Conservation (phyloP, 1,140 invertebrate genomes). For the Carcinoscorpius rotundicauda region DNA sequence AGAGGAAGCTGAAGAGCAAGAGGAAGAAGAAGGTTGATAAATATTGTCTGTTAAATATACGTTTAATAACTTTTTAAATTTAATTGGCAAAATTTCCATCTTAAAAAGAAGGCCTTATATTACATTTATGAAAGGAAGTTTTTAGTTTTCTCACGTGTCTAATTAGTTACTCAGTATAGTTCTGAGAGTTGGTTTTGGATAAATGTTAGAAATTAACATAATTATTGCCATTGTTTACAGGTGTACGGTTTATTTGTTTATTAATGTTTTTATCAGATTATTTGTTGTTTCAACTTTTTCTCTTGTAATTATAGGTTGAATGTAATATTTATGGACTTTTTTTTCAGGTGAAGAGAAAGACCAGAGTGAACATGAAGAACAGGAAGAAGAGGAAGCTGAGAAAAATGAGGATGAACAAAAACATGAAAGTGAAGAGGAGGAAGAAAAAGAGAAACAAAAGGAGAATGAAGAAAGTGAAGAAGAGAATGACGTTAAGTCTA, state of each 20-base stretch:
- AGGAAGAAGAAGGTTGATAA: slow-evolving; percentile 29
- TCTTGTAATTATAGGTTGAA: neutral
- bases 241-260: no score
- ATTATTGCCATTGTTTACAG: no score
- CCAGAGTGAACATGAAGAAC: slow-evolving; percentile 14
- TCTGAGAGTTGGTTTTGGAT: no score
- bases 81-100: no score
- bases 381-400: slow-evolving; percentile 19
- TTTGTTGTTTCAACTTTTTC: no score
- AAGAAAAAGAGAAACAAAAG: slow-evolving; percentile 12
- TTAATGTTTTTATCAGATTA: no score
- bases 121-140: no score
- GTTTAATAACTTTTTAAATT: no score
- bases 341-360: slow-evolving; percentile 5
- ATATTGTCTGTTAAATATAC: slow-evolving; percentile 9
- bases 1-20: slow-evolving; percentile 50
- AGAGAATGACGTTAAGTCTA: slow-evolving; percentile 15
- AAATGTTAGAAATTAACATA: no score
- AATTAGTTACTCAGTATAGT: no score
- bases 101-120: no score
- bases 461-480: slow-evolving; percentile 10
- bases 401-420: slow-evolving; percentile 22
- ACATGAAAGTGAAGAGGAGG: slow-evolving; percentile 23
- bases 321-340: neutral
- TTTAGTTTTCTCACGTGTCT: no score